A percentile compares a stretch with the other conserved stretches of the same genome.
Evolutionary conservation across 2,888 invertebrate genomes (phyloP).

Genomic region (Rhingia rostrata): DNA sequence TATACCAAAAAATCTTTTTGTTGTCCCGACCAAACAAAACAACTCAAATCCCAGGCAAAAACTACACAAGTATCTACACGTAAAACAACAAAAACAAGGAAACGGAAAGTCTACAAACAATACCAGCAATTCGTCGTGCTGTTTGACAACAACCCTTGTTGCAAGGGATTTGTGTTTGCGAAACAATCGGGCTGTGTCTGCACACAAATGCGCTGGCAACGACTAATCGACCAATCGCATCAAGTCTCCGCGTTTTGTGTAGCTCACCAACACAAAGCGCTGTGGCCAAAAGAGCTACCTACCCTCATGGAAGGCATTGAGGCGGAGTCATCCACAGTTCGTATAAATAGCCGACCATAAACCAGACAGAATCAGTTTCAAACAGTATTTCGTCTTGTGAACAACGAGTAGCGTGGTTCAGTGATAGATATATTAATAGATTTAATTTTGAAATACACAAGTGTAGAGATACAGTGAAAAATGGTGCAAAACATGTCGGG

Average conservation of each 20-base stretch:
- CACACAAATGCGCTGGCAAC: constrained; percentile 56
- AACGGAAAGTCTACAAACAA: constrained; percentile 74
- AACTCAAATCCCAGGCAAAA: constrained; percentile 36
- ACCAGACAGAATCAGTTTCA: constrained; percentile 78
- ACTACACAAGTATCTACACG: neutral
- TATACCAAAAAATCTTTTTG: constrained; percentile 53
- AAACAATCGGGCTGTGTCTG: constrained; percentile 67
- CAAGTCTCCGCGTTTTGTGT: constrained; percentile 51
- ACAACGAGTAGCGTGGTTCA: constrained; percentile 46
- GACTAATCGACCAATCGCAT: constrained; percentile 66
- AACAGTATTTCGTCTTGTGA: constrained; percentile 75
- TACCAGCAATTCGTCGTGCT: constrained; percentile 70
- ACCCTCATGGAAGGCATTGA: constrained; percentile 69
- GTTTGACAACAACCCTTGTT: constrained; percentile 74
- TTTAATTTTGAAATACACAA: constrained; percentile 7
- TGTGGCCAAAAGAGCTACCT: constrained; percentile 36
- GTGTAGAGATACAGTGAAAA: constrained; percentile 70
- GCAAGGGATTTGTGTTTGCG: constrained; percentile 67
- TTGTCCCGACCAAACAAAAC: constrained; percentile 69
- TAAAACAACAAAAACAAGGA: constrained; percentile 64
- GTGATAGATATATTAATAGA: constrained; percentile 12
- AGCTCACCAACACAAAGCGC: constrained; percentile 19
- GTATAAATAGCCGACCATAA: constrained; percentile 79
- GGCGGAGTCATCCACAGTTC: constrained; percentile 77
- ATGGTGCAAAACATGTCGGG: constrained; percentile 81